Base-by-base conservation (phyloP, 2,888 invertebrate genomes). In the Pheosia tremula region DNA sequence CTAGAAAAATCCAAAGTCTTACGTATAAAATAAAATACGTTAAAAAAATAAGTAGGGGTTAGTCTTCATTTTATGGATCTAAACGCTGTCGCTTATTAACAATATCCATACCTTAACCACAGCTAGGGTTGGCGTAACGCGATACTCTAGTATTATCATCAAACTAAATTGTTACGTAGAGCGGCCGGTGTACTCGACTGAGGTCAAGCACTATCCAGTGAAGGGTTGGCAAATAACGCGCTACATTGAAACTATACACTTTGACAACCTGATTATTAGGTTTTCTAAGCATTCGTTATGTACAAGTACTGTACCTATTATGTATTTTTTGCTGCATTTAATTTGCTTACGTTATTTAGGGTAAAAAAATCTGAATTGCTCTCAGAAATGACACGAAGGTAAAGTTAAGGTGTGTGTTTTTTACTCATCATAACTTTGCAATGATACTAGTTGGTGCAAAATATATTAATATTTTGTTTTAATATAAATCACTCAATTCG, bases 141-240 rank as follows among this genome's bases (percentile, higher is more conserved):
- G 86, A 91, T 90, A 86, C 86, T 24, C 24, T 80, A 80, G 85
- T 82, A 85, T 86, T 86, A 87, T 85, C 85, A 84, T 87, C 82
- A 85, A 85, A 83, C 80, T 82, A 83, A 89, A 90, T 88, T 87
- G 89, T 86, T 84, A 84, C 82, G 80, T 75, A 77, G 78, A 81
- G 77, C 78, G 74, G 72, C 73, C 69, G 71, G 77, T 77, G 72
- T 74, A 72, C 77, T 69, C 78, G 78, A 78, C 83, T 84, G 84
- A 87, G 86, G 86, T 85, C 85, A 86, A 88, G 83, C 76, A 81
- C 81, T 82, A 83, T 84, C 81, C 80, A 64, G 66, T 67, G 69
- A 66, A 64, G 74, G 74, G 71, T 69, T 66, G 59, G 65, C 64
- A 71, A 68, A 71, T 74, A 73, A 67, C 66, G 68, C 63, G 67